phyloP scores from a whole-genome alignment of 2,113 vertebrate genomes.

The Paraplagusia blochii region DNA sequence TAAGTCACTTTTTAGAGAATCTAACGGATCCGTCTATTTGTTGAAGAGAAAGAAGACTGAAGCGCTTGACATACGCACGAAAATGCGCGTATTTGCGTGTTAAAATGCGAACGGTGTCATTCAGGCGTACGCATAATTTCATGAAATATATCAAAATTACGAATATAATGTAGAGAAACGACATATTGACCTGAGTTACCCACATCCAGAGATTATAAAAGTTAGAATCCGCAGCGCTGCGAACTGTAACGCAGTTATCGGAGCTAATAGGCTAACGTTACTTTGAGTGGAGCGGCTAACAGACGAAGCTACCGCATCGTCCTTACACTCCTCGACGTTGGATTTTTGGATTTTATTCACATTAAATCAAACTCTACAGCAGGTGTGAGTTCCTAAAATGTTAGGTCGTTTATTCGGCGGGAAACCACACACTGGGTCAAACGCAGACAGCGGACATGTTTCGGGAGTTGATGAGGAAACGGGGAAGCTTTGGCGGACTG shows the following conservation, averaged over 20 bases:
- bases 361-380: conserved; percentile 9
- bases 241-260: conserved; percentile 52
- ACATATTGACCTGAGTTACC: neutral
- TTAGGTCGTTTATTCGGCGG: too few species aligned
- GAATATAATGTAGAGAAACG: neutral
- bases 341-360: conserved; percentile 7
- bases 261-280: conserved; percentile 57
- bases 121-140: neutral
- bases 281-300: conserved; percentile 51
- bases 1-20: neutral
- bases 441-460: conserved; percentile 3
- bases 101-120: neutral
- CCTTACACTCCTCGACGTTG: conserved; percentile 29
- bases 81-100: conserved; percentile 23
- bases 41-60: conserved; percentile 36
- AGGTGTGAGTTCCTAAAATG: neutral
- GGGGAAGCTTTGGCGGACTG: conserved; percentile 26
- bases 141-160: neutral
- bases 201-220: conserved; percentile 5
- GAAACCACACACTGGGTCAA: too few species aligned
- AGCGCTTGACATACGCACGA: conserved; percentile 14
- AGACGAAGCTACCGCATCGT: conserved; percentile 45
- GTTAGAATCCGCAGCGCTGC: conserved; percentile 18
- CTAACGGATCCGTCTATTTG: conserved; percentile 51
- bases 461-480: conserved; percentile 40